phyloP scores from a whole-genome alignment of 2,797 vertebrate genomes.

The Caiman crocodilus region DNA sequence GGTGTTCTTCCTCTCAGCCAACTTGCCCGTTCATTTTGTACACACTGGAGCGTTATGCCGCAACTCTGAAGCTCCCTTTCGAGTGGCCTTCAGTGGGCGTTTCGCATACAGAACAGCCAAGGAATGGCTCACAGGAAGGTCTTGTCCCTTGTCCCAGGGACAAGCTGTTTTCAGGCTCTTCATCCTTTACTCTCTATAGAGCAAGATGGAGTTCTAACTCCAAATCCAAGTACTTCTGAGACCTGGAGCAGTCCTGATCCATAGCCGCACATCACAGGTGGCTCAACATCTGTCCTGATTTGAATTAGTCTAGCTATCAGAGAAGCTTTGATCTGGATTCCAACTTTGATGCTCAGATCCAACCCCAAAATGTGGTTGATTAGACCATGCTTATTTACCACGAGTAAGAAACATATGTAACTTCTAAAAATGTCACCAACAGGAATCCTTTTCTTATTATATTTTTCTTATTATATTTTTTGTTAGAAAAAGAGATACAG shows the following conservation, averaged over 20 bases:
- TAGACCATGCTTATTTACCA: neutral
- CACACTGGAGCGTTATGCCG: neutral
- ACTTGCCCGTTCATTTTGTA: neutral
- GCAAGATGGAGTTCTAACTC: neutral
- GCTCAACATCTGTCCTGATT: neutral
- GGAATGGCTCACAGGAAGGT: neutral
- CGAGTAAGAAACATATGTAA: neutral
- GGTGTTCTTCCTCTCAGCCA: neutral
- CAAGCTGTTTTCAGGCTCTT: neutral
- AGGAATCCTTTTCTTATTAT: too few species aligned
- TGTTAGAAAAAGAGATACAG: neutral
- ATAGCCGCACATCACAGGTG: neutral
- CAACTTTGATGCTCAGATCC: neutral
- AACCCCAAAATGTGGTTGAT: neutral
- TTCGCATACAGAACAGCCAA: neutral
- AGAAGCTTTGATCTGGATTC: neutral
- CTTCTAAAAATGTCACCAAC: neutral
- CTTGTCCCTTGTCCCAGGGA: too few species aligned
- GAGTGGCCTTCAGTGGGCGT: neutral
- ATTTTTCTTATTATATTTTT: neutral
- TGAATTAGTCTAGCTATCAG: neutral
- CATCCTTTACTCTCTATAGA: neutral
- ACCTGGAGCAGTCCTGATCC: neutral
- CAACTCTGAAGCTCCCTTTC: neutral
- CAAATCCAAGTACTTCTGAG: neutral